Base-by-base conservation (phyloP, 2,888 invertebrate genomes). In the Sesamia inferens region DNA sequence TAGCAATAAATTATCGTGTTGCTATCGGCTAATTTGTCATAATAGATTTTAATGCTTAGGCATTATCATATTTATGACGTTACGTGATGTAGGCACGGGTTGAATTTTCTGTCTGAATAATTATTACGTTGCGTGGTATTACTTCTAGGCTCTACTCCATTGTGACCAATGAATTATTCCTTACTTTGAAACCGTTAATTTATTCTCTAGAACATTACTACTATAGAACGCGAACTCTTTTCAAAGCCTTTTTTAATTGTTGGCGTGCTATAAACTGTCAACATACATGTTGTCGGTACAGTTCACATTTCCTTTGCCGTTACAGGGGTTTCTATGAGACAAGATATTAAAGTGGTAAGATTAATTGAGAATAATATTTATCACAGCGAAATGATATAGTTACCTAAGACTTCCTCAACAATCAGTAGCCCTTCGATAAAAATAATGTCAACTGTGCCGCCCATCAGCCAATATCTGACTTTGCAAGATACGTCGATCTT, bases 21-120 rank as follows among this genome's bases (percentile, higher is more conserved):
- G 78, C 81, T 76, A 85, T 75, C 48, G 68, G 59, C 62, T 74
- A 78, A 85, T 85, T 83, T 83, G 78, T 83, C 73, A 83, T 76
- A 77, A 78, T 71, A 70, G 73, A 65, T 83, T 81, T 85, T 76
- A 85, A 73, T 82, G 77, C 62, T 73, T 54, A 47, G 65, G 61
- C 44, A 83, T 85, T 85, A 78, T 68, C 67, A 78, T 83, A 81
- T 83, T 85, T 78, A 82, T 77, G 61, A 67, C 55, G 59, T 63
- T 73, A 63, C 47, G 62, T 44, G 63, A 71, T 3, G 42, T 64
- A 63, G 47, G 59, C 14, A 70, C 62, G 77, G 71, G 59, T 78
- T 78, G 62, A 62, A 47, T 57, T 61, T 70, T 55, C 66, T 75
- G 8, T 55, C 2, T 39, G 65, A 54, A 57, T 59, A 71, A 70